Evolutionary conservation across 2,888 invertebrate species (phyloP), one percentile per base, ranked within the genome.

Genomic region (Hymenopus coronatus): DNA sequence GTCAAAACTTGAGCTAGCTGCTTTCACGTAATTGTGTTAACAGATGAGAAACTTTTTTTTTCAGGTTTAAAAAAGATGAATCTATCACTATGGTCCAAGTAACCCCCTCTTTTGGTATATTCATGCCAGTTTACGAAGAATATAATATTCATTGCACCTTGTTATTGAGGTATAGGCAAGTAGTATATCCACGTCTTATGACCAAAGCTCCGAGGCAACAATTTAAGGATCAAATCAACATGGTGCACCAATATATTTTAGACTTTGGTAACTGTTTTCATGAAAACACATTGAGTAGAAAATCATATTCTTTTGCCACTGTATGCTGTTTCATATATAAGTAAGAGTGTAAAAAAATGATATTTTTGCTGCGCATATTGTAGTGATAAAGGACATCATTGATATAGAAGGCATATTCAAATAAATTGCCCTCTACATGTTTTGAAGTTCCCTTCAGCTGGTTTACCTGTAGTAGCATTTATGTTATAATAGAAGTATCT

Each of bases 21-120:
- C 30, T 30, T 30, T 30, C 30, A 30, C 30, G 4, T 30, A n/a
- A n/a, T n/a, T 40, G 40, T 40, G 40, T 12, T 12, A 40, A n/a
- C 40, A 40, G 40, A 40, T 40, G 40, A 12, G 12, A 40, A 40
- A 40, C 40, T 40, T 70, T 15, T 0, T 20, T 70, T 30, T 88
- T n/a, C 82, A 89, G 89, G 28, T 85, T 15, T 82, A 70, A 83
- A 85, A 9, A 27, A 15, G 33, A 33, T 28, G 33, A 33, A 25
- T 15, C 30, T 89, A 1, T 20, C 86, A 15, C 9, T 86, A 28
- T 89, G 85, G 82, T 92, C 92, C 28, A 84, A 93, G 2, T 92
- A 93, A 84, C 92, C 93, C 0, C 85, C 92, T 15, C 89, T 91
- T 27, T 91, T 93, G 7, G 91, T 93, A 89, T 93, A 93, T 89